Percentiles rank a stretch among this genome's conserved stretches.
Conservation (phyloP, 2,888 invertebrate genomes). For the Cantharis flavilabris region DNA sequence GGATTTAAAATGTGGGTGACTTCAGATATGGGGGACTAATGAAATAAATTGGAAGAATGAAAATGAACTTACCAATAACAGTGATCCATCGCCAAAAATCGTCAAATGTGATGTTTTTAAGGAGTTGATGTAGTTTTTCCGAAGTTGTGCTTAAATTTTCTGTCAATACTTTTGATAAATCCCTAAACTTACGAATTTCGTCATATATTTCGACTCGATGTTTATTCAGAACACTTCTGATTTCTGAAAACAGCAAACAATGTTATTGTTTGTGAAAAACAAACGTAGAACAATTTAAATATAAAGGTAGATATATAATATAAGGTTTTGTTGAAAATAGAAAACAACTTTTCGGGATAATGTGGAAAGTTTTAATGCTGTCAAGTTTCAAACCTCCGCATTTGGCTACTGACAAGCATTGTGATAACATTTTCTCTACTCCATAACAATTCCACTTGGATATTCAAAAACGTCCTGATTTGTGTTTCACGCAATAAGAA, state of each 20-base stretch:
- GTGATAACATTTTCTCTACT: neutral
- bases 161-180: conserved; percentile 60
- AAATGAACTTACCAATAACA: conserved; percentile 61
- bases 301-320: neutral
- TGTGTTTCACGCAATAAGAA: neutral
- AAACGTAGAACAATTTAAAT: neutral
- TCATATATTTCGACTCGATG: conserved; percentile 63
- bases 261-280: neutral
- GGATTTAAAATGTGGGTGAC: too few species aligned
- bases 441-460: neutral
- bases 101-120: conserved; percentile 60
- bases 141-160: conserved; percentile 35
- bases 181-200: conserved; percentile 63
- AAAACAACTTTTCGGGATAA: neutral
- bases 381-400: neutral
- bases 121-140: conserved; percentile 51
- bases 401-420: neutral
- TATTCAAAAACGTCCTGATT: neutral
- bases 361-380: neutral
- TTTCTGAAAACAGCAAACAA: conserved; percentile 55
- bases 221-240: conserved; percentile 62
- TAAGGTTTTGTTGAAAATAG: neutral
- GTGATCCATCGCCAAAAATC: conserved; percentile 69
- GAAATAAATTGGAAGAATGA: neutral
- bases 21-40: neutral